These are phyloP conservation scores for Sapayoa aenigma DNA, from an alignment of 2,113 vertebrate species.

Conservation along the genomic window DNA sequence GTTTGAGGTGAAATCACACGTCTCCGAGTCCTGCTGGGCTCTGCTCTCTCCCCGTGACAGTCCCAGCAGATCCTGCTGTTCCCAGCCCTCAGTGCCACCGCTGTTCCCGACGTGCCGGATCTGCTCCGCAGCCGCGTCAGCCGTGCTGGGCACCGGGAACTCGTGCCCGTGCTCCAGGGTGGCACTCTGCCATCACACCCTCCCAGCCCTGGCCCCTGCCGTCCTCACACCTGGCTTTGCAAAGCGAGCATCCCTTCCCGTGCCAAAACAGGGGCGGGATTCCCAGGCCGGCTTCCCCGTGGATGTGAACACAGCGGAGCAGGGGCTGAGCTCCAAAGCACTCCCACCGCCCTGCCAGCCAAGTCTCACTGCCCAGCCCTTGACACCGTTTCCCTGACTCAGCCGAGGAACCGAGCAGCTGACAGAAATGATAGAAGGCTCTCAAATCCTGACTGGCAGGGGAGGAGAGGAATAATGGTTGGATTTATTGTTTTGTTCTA, in stretches of 20 bases:
- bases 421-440: neutral
- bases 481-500: neutral
- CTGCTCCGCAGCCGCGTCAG: neutral
- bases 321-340: neutral
- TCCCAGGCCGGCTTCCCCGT: neutral
- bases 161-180: rapidly evolving
- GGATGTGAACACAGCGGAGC: neutral
- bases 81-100: neutral
- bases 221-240: neutral
- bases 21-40: neutral
- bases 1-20: neutral
- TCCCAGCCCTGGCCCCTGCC: neutral
- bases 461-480: neutral
- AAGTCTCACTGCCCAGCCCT: neutral
- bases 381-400: neutral
- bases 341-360: neutral
- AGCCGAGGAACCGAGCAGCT: neutral
- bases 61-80: neutral
- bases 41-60: neutral
- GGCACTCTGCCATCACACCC: neutral
- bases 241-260: neutral
- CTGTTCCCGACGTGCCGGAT: rapidly evolving
- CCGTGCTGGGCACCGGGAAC: neutral
- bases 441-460: neutral
- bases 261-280: neutral